Evolutionary conservation across 2,888 invertebrate genomes (phyloP).

Genomic region (Diadromus collaris): DNA sequence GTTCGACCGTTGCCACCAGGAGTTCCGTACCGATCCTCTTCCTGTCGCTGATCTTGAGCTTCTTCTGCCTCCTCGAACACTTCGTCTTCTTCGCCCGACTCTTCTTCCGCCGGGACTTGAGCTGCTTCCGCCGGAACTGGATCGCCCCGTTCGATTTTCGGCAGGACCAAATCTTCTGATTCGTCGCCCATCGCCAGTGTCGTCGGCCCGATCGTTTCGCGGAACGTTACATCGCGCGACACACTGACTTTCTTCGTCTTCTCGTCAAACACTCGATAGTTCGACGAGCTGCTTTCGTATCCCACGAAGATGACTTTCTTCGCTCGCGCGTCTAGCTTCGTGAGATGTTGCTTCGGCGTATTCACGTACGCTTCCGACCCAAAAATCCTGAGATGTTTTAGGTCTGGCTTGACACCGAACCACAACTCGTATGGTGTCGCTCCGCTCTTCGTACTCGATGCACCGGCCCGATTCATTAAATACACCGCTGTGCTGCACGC

Average conservation of each 20-base stretch:
- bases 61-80: neutral
- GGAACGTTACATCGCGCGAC: neutral
- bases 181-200: neutral
- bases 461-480: slow-evolving; percentile 19
- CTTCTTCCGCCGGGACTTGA: neutral
- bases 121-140: neutral
- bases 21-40: neutral
- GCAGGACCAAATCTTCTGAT: neutral
- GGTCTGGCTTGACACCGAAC: slow-evolving; percentile 26
- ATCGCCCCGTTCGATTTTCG: neutral
- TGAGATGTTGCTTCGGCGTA: slow-evolving; percentile 30
- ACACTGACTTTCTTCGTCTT: neutral
- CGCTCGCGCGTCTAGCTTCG: slow-evolving; percentile 12
- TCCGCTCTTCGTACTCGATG: slow-evolving; percentile 19
- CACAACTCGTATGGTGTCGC: slow-evolving; percentile 27
- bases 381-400: slow-evolving; percentile 21
- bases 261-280: neutral
- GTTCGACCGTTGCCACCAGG: neutral
- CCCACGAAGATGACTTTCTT: neutral
- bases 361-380: slow-evolving; percentile 32
- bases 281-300: neutral
- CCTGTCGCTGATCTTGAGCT: neutral
- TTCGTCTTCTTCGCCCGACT: neutral
- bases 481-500: slow-evolving; percentile 38
- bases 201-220: neutral